Evolutionary conservation across 2,797 vertebrate species (phyloP), one percentile per base, ranked within the genome.

Genomic region (Sebastes minor): DNA sequence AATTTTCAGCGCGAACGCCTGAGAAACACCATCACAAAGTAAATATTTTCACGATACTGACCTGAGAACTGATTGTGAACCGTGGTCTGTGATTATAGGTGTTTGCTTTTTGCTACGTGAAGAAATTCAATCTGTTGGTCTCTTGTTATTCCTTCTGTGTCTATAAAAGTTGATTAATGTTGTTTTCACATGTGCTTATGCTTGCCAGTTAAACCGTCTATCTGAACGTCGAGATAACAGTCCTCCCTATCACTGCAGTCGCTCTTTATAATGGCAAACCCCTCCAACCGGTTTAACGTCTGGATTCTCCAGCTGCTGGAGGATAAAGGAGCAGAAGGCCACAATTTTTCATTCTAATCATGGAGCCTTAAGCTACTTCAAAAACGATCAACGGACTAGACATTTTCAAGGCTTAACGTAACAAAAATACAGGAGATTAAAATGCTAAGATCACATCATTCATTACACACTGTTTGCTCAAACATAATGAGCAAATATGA

Each of bases 281-380:
- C 83, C 82, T 83, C 78, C 76, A 94, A 93, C 93, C 83, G 94
- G 92, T 88, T 81, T 94, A 95, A 95, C 93, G 90, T 92, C 92
- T 90, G 86, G 86, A 89, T 79, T 90, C 81, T 87, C 90, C 94
- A 92, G 91, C 92, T 89, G 93, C 89, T 81, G 71, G 33, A 60
- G 86, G 61, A 90, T 71, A 83, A 82, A 78, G 42, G 49, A 53
- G 79, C 60, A 53, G 66, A 80, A 71, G 64, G 64, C 30, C 73
- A 60, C 72, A 66, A 20, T 80, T 81, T 88, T 35, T 69, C 12
- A 64, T 18, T 59, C 20, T 52, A 53, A 68, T 73, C 4, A 71
- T 22, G 22, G 32, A 53, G 68, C 62, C 38, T 14, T 25, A 32
- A 74, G 60, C 59, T 22, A 46, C 53, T 73, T 65, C 5, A 46